Evolutionary conservation across 2,888 invertebrate species (phyloP).

Genomic region (Cremastinae sp.): DNA sequence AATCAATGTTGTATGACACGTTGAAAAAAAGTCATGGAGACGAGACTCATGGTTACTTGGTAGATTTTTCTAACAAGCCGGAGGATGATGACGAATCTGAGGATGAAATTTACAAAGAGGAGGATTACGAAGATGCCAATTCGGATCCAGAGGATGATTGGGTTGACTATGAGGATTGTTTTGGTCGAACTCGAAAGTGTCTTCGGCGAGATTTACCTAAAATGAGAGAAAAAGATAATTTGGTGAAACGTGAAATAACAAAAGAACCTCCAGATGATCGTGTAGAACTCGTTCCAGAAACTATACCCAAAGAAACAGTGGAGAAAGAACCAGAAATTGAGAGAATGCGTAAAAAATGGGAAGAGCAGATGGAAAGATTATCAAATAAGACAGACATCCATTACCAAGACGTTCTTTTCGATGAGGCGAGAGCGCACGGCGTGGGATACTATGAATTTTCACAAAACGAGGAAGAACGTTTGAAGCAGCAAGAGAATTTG

Average conservation of each 20-base stretch:
- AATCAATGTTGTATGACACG: slow-evolving; percentile 74
- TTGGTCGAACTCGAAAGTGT: slow-evolving; percentile 93
- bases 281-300: slow-evolving; percentile 64
- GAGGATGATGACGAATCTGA: slow-evolving; percentile 67
- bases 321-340: slow-evolving; percentile 80
- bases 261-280: slow-evolving; percentile 56
- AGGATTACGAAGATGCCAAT: slow-evolving; percentile 66
- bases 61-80: slow-evolving; percentile 75
- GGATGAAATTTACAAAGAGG: slow-evolving; percentile 58
- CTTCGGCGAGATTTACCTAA: slow-evolving; percentile 87
- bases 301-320: slow-evolving; percentile 48
- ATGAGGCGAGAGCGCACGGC: slow-evolving; percentile 96
- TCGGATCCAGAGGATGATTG: slow-evolving; percentile 81
- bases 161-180: slow-evolving; percentile 93
- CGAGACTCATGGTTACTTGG: slow-evolving; percentile 72
- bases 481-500: slow-evolving; percentile 90
- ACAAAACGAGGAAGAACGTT: slow-evolving; percentile 89
- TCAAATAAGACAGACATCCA: slow-evolving; percentile 89
- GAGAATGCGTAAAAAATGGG: slow-evolving; percentile 92
- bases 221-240: slow-evolving; percentile 85
- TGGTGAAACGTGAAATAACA: slow-evolving; percentile 70
- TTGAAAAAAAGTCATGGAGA: slow-evolving; percentile 72
- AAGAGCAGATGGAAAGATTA: slow-evolving; percentile 89
- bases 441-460: slow-evolving; percentile 96
- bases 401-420: slow-evolving; percentile 95